These are phyloP conservation scores for Cataglyphis livida DNA, from an alignment of 2,888 invertebrate genomes.

Conservation along the genomic window DNA sequence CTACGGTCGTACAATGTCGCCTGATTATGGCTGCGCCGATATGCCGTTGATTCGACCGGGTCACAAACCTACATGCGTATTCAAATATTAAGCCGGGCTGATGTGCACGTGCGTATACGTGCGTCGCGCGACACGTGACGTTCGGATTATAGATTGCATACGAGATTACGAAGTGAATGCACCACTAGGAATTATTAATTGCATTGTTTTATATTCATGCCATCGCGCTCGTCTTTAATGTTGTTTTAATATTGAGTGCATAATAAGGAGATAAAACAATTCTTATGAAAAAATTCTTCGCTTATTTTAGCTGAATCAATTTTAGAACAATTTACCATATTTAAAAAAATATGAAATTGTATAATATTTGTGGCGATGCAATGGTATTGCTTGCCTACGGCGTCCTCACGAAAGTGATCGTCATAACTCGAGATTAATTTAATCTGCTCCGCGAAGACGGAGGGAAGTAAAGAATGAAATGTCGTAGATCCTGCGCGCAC, in stretches of 20 bases:
- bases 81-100: constrained; percentile 77
- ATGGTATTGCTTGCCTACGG: background rate
- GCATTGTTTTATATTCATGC: background rate
- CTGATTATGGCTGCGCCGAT: constrained; percentile 79
- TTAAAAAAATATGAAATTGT: background rate
- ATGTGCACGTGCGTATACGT: constrained; percentile 17
- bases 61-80: constrained; percentile 79
- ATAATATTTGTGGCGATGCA: background rate
- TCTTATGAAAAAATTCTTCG: background rate
- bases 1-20: constrained; percentile 80
- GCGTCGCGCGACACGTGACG: constrained; percentile 51
- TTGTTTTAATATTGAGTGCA: background rate
- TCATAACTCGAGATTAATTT: constrained; percentile 36
- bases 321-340: background rate
- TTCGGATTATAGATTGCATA: constrained; percentile 19
- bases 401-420: background rate
- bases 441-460: constrained; percentile 26
- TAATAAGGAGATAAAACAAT: background rate
- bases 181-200: constrained; percentile 23
- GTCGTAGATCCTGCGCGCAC: constrained; percentile 11
- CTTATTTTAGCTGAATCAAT: background rate
- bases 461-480: constrained; percentile 5
- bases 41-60: constrained; percentile 74
- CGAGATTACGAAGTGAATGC: constrained; percentile 19
- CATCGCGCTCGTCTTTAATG: background rate